These are phyloP conservation scores for Agrotis puta DNA, from an alignment of 2,888 invertebrate genomes.

Conservation along the genomic window DNA sequence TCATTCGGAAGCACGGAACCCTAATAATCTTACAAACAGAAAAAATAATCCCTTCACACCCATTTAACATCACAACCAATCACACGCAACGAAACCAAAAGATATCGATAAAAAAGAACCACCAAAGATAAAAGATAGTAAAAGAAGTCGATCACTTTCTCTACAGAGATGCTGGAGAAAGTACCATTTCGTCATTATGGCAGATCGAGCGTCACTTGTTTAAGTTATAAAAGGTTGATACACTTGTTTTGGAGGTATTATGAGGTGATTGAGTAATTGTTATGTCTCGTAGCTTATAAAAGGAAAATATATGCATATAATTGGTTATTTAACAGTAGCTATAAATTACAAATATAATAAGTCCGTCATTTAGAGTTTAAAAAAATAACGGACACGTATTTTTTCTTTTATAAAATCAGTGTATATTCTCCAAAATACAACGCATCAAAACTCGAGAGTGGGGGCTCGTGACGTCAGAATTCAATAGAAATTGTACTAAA, in stretches of 20 bases:
- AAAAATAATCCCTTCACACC: background rate
- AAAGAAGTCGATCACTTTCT: conserved; percentile 69
- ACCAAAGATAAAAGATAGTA: conserved; percentile 62
- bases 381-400: too few relatives aligned
- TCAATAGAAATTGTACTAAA: too few relatives aligned
- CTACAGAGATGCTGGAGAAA: conserved; percentile 59
- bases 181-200: conserved; percentile 65
- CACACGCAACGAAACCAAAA: conserved; percentile 59
- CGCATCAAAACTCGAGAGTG: too few relatives aligned
- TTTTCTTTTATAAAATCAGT: too few relatives aligned
- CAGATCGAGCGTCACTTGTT: conserved; percentile 53
- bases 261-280: conserved; percentile 12
- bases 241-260: conserved; percentile 51
- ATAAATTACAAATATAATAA: too few relatives aligned
- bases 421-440: too few relatives aligned
- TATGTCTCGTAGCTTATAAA: background rate
- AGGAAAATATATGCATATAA: too few relatives aligned
- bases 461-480: too few relatives aligned
- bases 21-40: too few relatives aligned
- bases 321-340: too few relatives aligned
- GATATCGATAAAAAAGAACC: conserved; percentile 52
- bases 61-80: conserved; percentile 13
- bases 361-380: too few relatives aligned
- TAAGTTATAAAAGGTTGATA: conserved; percentile 41
- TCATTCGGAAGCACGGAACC: too few relatives aligned